Conservation (phyloP, 2,113 vertebrate genomes). For the Barbus barbus region DNA sequence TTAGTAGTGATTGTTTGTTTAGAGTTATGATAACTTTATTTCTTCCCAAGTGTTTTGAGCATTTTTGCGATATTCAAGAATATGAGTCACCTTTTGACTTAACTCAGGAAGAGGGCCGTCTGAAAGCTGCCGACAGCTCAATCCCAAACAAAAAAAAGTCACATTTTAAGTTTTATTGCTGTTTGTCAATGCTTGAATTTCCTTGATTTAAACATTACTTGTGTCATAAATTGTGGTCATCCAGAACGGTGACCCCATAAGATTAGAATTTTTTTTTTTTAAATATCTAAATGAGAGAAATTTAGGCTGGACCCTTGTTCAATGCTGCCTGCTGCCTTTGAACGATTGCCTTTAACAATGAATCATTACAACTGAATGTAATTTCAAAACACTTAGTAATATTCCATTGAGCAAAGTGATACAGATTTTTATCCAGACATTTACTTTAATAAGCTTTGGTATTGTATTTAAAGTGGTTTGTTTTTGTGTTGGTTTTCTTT, state of each 20-base stretch:
- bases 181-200: background rate
- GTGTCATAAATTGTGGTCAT: background rate
- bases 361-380: background rate
- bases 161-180: too few relatives aligned
- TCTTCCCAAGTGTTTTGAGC: background rate
- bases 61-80: background rate
- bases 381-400: background rate
- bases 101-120: background rate
- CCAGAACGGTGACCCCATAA: background rate
- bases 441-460: slow-evolving; percentile 8
- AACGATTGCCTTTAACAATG: background rate
- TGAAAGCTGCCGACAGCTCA: background rate
- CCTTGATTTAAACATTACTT: background rate
- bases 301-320: background rate
- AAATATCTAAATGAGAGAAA: too few relatives aligned
- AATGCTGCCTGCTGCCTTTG: background rate
- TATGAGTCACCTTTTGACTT: slow-evolving; percentile 11
- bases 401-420: background rate
- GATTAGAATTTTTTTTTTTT: background rate
- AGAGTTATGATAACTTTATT: background rate
- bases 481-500: slow-evolving; percentile 29
- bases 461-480: slow-evolving; percentile 39
- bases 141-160: too few relatives aligned
- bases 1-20: background rate
- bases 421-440: background rate